These are phyloP conservation scores for Apolygus lucorum DNA, from an alignment of 1,140 invertebrate genomes.

Conservation along the genomic window DNA sequence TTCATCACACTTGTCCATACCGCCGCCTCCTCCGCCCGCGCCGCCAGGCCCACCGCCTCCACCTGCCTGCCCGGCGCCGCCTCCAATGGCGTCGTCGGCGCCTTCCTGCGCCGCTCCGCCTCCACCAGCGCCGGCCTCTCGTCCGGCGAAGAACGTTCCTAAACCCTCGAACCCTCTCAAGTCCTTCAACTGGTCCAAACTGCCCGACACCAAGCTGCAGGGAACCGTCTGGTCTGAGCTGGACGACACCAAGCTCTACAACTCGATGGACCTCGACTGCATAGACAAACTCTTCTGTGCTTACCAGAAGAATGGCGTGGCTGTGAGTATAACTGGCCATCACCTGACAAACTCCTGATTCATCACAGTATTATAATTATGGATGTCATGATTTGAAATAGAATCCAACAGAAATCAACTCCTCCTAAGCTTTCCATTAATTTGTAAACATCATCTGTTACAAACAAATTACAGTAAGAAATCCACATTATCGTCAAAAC, in stretches of 20 bases:
- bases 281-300: constrained; percentile 93
- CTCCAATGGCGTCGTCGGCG: constrained; percentile 45
- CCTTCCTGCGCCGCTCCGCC: constrained; percentile 49
- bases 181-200: constrained; percentile 95
- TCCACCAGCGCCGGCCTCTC: constrained; percentile 42
- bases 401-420: not conserved
- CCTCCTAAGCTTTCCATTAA: no score
- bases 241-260: constrained; percentile 87
- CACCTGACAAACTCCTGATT: not conserved
- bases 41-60: constrained; percentile 50
- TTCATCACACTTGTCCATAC: constrained; percentile 39
- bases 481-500: no score
- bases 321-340: no score
- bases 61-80: constrained; percentile 43
- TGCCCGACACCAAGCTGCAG: constrained; percentile 75
- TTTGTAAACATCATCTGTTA: no score
- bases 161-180: constrained; percentile 86
- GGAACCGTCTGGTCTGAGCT: constrained; percentile 92
- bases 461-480: no score
- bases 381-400: not conserved
- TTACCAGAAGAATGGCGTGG: constrained; percentile 82
- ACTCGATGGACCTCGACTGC: constrained; percentile 80
- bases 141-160: constrained; percentile 66
- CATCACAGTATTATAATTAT: not conserved
- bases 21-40: constrained; percentile 48